Percentiles rank a stretch among this genome's conserved stretches.
phyloP scores from a whole-genome alignment of 2,888 invertebrate species.

The Drosophila hamatofila region DNA sequence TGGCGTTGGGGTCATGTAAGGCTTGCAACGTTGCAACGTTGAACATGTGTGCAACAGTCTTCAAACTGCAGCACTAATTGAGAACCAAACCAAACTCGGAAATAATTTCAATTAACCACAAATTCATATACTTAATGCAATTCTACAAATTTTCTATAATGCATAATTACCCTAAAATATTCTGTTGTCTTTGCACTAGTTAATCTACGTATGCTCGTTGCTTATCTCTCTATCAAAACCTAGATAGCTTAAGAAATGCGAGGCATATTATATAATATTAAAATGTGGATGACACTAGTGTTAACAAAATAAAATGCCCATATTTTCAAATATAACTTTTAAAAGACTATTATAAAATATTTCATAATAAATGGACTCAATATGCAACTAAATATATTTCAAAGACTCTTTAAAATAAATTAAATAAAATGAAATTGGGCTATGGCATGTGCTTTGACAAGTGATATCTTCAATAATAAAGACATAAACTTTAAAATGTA shows the following conservation, averaged over 20 bases:
- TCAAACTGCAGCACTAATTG: constrained; percentile 9
- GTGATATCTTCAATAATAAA: too few relatives aligned
- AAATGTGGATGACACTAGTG: too few relatives aligned
- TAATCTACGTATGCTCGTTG: not conserved
- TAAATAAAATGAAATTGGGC: too few relatives aligned
- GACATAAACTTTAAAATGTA: too few relatives aligned
- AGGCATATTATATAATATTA: not conserved
- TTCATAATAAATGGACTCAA: too few relatives aligned
- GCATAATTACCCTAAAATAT: too few relatives aligned
- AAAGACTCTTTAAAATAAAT: too few relatives aligned
- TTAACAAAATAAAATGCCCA: too few relatives aligned
- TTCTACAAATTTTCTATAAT: not conserved
- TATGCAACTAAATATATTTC: too few relatives aligned
- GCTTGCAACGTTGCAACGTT: not conserved
- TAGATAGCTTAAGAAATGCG: not conserved
- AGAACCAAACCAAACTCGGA: not conserved
- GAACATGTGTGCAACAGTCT: constrained; percentile 11
- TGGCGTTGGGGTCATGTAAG: constrained; percentile 6
- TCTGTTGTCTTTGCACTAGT: not conserved
- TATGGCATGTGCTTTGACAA: too few relatives aligned
- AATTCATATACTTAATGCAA: not conserved
- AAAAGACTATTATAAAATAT: too few relatives aligned
- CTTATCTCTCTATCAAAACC: not conserved
- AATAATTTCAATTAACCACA: not conserved
- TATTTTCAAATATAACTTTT: too few relatives aligned